A percentile compares a stretch with the other conserved stretches of the same genome.
phyloP scores from a whole-genome alignment of 2,113 vertebrate species.

The Cavia porcellus region DNA sequence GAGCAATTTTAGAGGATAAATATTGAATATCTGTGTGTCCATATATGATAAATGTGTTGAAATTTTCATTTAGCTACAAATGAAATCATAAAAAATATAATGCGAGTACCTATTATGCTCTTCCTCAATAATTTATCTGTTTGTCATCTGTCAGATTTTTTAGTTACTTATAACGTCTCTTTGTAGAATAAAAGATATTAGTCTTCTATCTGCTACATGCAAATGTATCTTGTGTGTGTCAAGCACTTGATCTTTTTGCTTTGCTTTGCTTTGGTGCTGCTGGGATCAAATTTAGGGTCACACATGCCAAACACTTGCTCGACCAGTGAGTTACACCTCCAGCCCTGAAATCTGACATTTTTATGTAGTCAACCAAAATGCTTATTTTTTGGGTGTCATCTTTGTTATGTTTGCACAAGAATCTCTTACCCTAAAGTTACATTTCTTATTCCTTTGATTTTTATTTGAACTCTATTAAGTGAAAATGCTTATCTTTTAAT shows the following conservation, averaged over 20 bases:
- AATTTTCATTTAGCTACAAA: slow-evolving; percentile 32
- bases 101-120: neutral
- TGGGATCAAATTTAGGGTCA: neutral
- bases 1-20: slow-evolving; percentile 21
- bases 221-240: neutral
- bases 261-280: neutral
- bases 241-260: neutral
- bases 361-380: neutral
- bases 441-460: neutral
- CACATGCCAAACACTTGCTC: neutral
- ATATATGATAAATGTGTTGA: neutral
- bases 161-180: slow-evolving; percentile 29
- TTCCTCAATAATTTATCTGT: neutral
- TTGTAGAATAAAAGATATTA: neutral
- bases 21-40: neutral
- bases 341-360: slow-evolving; percentile 4
- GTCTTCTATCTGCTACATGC: neutral
- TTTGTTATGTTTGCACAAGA: neutral
- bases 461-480: neutral
- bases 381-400: neutral
- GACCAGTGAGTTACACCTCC: neutral
- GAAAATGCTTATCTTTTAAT: slow-evolving; percentile 32
- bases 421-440: neutral
- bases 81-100: neutral
- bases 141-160: neutral